Evolutionary conservation across 2,888 invertebrate genomes (phyloP).

Genomic region (Osmoderma eremita): DNA sequence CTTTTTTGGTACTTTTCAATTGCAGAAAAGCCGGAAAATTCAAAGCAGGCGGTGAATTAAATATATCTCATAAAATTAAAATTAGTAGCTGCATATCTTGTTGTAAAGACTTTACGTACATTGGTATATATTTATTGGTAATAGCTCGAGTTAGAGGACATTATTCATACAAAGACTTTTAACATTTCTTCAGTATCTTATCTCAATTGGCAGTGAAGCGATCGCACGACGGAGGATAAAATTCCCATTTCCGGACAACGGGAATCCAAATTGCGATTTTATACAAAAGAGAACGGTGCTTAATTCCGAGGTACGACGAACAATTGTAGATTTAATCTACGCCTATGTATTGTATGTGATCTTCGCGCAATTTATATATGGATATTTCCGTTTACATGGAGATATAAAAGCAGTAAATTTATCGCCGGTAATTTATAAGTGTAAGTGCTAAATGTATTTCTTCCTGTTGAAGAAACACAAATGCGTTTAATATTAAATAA

Average conservation of each 20-base stretch:
- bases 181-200: conserved; percentile 17
- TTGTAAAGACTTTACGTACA: too few species aligned
- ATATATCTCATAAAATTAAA: too few species aligned
- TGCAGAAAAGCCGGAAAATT: too few species aligned
- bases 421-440: conserved; percentile 36
- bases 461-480: conserved; percentile 28
- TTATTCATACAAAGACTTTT: neutral
- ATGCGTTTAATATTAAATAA: conserved; percentile 31
- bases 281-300: conserved; percentile 43
- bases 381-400: conserved; percentile 38
- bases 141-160: neutral
- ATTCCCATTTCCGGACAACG: conserved; percentile 43
- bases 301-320: conserved; percentile 40
- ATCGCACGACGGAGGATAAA: conserved; percentile 35
- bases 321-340: conserved; percentile 43
- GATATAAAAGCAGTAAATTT: conserved; percentile 31
- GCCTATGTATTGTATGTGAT: conserved; percentile 39
- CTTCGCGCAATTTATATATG: conserved; percentile 42
- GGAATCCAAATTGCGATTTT: conserved; percentile 44
- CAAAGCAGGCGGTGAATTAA: too few species aligned
- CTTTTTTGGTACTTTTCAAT: too few species aligned
- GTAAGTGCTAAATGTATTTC: conserved; percentile 32
- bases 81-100: too few species aligned
- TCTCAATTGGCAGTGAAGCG: conserved; percentile 10
- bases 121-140: too few species aligned